These are phyloP conservation scores for Botia kubotai DNA, from an alignment of 2,797 vertebrate species.

Conservation along the genomic window DNA sequence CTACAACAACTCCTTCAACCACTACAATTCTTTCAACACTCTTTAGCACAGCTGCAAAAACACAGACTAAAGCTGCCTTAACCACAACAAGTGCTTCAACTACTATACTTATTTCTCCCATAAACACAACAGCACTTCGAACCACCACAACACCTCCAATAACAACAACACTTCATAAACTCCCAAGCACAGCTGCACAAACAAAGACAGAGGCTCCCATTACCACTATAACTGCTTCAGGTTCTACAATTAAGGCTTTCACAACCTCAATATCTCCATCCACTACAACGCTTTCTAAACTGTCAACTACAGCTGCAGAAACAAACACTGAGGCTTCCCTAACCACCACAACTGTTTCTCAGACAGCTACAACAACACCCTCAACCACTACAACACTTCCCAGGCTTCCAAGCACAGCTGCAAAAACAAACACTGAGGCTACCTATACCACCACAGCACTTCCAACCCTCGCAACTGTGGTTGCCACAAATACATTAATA, in stretches of 20 bases:
- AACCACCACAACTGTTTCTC: not conserved
- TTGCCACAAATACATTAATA: not conserved
- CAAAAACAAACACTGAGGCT: not conserved
- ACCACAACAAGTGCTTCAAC: not conserved
- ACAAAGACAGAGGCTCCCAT: not conserved
- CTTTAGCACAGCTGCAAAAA: not conserved
- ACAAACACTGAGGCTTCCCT: not conserved
- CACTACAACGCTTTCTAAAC: not conserved
- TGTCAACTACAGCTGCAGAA: not conserved
- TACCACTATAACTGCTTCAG: too few relatives aligned
- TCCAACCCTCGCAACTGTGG: not conserved
- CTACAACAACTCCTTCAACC: not conserved
- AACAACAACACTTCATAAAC: not conserved
- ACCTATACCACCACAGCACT: not conserved
- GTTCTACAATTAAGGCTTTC: not conserved
- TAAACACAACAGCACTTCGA: not conserved
- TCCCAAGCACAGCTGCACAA: not conserved
- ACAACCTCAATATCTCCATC: not conserved
- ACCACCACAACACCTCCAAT: not conserved
- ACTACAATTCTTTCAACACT: not conserved
- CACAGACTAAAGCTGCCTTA: not conserved
- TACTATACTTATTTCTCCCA: not conserved
- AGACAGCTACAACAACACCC: not conserved
- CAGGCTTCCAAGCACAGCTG: not conserved
- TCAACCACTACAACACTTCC: not conserved